These are phyloP conservation scores for Oncorhynchus mykiss DNA, from an alignment of 2,113 vertebrate genomes.

Conservation along the genomic window DNA sequence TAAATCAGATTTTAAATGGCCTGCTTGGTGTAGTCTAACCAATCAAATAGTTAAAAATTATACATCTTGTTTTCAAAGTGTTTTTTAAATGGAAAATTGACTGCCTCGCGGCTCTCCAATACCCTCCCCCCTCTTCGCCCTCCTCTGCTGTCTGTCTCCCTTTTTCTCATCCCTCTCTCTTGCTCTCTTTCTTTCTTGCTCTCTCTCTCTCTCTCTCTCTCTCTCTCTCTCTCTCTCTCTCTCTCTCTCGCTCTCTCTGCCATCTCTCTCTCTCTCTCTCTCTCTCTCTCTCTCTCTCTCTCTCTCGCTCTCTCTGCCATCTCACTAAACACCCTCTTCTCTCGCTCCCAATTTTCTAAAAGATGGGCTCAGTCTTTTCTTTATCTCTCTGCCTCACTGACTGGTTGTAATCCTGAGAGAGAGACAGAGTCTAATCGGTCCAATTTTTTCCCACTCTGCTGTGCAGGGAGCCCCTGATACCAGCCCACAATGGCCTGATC, in stretches of 20 bases:
- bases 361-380: neutral
- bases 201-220: neutral
- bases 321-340: neutral
- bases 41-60: slow-evolving; percentile 12
- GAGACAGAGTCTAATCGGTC: neutral
- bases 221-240: neutral
- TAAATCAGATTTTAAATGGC: slow-evolving; percentile 10
- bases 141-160: too few species aligned
- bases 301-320: neutral
- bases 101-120: neutral
- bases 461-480: slow-evolving; percentile 12
- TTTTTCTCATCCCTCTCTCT: neutral
- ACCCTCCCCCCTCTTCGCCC: neutral
- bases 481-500: neutral
- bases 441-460: slow-evolving; percentile 4
- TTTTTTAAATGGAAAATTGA: neutral
- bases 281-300: neutral
- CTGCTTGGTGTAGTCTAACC: slow-evolving; percentile 14
- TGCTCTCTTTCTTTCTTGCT: neutral
- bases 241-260: neutral
- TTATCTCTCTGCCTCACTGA: neutral
- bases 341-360: neutral
- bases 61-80: neutral
- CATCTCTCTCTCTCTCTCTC: neutral
- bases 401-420: too few species aligned